Percentiles rank a stretch among this genome's conserved stretches.
These are phyloP conservation scores for Antennarius maculatus DNA, from an alignment of 2,797 vertebrate genomes.

Conservation along the genomic window DNA sequence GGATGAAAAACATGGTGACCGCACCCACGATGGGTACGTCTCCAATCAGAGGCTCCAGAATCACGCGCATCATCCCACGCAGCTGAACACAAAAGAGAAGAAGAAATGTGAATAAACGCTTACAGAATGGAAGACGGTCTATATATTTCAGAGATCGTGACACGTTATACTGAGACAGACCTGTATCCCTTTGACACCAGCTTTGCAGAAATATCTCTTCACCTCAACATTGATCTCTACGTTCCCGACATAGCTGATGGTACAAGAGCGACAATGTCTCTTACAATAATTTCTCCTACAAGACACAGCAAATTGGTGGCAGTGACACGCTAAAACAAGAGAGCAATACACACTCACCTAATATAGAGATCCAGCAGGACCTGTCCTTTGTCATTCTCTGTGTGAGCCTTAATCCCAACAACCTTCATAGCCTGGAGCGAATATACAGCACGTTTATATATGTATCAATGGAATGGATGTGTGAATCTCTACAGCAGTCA, in stretches of 20 bases:
- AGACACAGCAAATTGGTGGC: background rate
- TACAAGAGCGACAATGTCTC: constrained; percentile 13
- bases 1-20: constrained; percentile 94
- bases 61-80: constrained; percentile 90
- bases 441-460: constrained; percentile 10
- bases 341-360: constrained; percentile 79
- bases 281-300: background rate
- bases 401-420: constrained; percentile 91
- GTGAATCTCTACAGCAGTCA: background rate
- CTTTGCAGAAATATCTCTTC: constrained; percentile 96
- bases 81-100: constrained; percentile 75
- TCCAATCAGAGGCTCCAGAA: constrained; percentile 92
- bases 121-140: background rate
- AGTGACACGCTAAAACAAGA: background rate
- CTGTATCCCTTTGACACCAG: constrained; percentile 94
- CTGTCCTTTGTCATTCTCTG: constrained; percentile 88
- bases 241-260: constrained; percentile 89
- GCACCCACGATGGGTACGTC: constrained; percentile 92
- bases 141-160: background rate
- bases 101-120: background rate
- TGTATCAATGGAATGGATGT: background rate
- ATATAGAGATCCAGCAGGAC: constrained; percentile 92
- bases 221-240: constrained; percentile 93
- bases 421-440: constrained; percentile 87
- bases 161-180: constrained; percentile 67